Conservation (phyloP, 2,113 vertebrate species). For the Meleagris gallopavo region DNA sequence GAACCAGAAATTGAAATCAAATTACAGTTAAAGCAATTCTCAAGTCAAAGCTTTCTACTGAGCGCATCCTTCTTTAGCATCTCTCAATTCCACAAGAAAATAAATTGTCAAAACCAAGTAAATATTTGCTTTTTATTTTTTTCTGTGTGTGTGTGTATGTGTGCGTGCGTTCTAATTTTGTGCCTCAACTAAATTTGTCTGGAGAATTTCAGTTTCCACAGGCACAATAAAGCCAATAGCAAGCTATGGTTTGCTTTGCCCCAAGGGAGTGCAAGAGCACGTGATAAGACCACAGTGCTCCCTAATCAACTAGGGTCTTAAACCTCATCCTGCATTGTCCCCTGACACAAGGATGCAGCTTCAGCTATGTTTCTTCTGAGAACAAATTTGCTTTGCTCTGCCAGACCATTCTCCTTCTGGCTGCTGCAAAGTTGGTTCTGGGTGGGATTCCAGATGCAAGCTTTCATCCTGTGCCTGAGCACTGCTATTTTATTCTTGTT, state of each 20-base stretch:
- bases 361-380: background rate
- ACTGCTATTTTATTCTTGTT: background rate
- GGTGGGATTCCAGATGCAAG: background rate
- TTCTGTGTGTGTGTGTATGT: too few species aligned
- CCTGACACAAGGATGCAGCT: accelerated
- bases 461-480: background rate
- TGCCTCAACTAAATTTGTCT: background rate
- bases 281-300: background rate
- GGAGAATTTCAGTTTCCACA: background rate
- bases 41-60: background rate
- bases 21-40: background rate
- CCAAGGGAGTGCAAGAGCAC: background rate
- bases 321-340: background rate
- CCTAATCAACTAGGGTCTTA: background rate
- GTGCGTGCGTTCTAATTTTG: background rate
- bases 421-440: background rate
- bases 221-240: background rate
- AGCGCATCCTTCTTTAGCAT: background rate
- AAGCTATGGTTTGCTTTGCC: background rate
- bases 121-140: background rate
- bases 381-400: background rate
- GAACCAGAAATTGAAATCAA: background rate
- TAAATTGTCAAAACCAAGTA: background rate
- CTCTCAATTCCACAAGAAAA: background rate
- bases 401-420: background rate